Conservation (phyloP, 1,140 invertebrate genomes). For the Ladona fulva region DNA sequence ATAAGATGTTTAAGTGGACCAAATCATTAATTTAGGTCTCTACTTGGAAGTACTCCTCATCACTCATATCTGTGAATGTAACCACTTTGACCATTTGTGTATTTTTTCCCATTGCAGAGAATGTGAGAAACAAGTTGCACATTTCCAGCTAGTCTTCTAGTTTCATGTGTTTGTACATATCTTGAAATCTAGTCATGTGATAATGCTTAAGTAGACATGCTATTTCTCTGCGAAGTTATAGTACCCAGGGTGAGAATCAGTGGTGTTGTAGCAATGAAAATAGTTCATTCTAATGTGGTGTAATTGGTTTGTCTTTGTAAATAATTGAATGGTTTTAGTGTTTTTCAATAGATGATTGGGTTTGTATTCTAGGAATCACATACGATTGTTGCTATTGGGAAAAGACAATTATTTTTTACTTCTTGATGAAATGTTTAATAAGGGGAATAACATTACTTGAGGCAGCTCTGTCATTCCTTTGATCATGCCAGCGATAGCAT, state of each 20-base stretch:
- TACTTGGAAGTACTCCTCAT: neutral
- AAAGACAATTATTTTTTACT: neutral
- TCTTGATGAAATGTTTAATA: neutral
- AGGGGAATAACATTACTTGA: too few species aligned
- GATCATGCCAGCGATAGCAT: neutral
- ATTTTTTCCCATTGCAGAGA: neutral
- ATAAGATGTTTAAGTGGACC: neutral
- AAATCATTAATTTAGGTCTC: neutral
- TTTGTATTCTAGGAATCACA: neutral
- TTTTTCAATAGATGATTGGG: neutral
- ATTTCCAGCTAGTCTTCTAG: neutral
- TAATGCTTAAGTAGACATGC: neutral
- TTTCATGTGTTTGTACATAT: conserved; percentile 3
- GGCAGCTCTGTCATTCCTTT: neutral
- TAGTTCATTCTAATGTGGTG: neutral
- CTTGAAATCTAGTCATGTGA: neutral
- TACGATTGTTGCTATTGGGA: neutral
- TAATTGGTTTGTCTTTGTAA: neutral
- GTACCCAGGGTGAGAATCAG: neutral
- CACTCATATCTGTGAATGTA: neutral
- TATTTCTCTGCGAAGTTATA: neutral
- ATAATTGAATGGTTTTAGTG: neutral
- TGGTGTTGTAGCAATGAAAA: neutral
- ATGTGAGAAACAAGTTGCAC: neutral
- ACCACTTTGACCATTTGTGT: neutral